A percentile compares a stretch with the other conserved stretches of the same genome.
Evolutionary conservation across 2,888 invertebrate genomes (phyloP).

Genomic region (Hirtodrosophila cameraria): DNA sequence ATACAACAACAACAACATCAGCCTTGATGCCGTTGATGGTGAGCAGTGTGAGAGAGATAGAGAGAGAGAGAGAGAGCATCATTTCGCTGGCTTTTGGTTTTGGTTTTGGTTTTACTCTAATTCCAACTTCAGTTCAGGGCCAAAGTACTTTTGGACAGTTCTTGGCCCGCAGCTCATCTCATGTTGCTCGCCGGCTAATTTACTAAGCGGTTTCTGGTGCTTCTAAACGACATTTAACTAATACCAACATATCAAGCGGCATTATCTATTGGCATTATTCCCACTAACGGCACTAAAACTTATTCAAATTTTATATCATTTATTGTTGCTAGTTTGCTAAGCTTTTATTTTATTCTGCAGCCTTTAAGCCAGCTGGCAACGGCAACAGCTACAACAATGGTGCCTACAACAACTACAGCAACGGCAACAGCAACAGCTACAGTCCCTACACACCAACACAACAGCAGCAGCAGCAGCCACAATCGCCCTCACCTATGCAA

Average conservation of each 20-base stretch:
- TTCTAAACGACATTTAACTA: slow-evolving; percentile 63
- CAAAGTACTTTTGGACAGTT: slow-evolving; percentile 45
- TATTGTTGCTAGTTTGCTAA: too few species aligned
- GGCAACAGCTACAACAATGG: slow-evolving; percentile 36
- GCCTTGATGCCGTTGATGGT: slow-evolving; percentile 71
- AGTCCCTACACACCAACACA: slow-evolving; percentile 48
- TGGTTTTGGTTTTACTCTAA: slow-evolving; percentile 62
- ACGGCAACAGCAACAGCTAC: slow-evolving; percentile 38
- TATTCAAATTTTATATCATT: background rate
- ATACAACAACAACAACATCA: slow-evolving; percentile 26
- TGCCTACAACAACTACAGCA: slow-evolving; percentile 19
- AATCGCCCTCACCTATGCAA: slow-evolving; percentile 56
- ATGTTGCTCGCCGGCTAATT: slow-evolving; percentile 65
- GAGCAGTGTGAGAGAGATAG: slow-evolving; percentile 66
- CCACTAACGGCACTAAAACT: slow-evolving; percentile 68
- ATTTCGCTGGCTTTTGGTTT: slow-evolving; percentile 62
- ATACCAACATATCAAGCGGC: slow-evolving; percentile 48
- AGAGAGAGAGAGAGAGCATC: slow-evolving; percentile 34
- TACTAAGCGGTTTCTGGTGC: slow-evolving; percentile 76
- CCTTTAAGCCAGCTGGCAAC: slow-evolving; percentile 34
- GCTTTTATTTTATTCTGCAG: too few species aligned
- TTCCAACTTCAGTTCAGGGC: slow-evolving; percentile 33
- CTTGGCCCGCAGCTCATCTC: slow-evolving; percentile 47
- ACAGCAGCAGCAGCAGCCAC: slow-evolving; percentile 53
- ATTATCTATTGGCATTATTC: slow-evolving; percentile 48